Conservation (phyloP, 2,113 vertebrate species). For the Cervus canadensis region DNA sequence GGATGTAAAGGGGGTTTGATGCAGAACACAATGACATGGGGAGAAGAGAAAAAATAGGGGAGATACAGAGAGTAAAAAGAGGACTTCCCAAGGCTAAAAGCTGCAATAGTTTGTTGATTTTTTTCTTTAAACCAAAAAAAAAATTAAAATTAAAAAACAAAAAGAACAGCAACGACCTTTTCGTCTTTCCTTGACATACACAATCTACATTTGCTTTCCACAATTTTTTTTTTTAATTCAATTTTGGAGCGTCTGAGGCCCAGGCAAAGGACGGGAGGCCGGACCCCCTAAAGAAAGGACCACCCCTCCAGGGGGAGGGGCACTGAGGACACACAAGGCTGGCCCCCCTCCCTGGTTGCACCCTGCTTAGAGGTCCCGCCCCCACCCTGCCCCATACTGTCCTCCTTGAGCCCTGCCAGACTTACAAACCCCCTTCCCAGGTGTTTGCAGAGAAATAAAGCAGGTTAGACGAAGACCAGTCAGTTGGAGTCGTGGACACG, state of each 20-base stretch:
- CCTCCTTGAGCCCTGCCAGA: not conserved
- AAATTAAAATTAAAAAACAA: conserved; percentile 73
- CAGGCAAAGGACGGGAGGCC: not conserved
- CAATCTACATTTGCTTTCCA: not conserved
- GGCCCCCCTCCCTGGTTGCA: not conserved
- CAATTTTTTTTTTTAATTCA: not conserved
- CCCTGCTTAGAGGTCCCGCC: not conserved
- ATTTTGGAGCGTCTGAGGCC: conserved; percentile 17
- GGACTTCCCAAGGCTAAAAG: conserved; percentile 99
- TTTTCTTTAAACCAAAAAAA: conserved; percentile 73
- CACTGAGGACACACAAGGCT: not conserved
- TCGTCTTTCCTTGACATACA: not conserved
- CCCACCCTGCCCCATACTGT: not conserved
- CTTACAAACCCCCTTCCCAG: conserved; percentile 19
- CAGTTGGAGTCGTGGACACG: conserved; percentile 53
- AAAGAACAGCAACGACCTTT: conserved; percentile 77
- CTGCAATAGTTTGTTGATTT: conserved; percentile 90
- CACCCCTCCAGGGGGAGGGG: not conserved
- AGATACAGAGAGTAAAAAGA: conserved; percentile 99
- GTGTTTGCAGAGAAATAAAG: conserved; percentile 68
- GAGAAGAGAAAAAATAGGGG: conserved; percentile 99
- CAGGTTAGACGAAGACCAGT: conserved; percentile 73
- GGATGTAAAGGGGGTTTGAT: conserved; percentile 99
- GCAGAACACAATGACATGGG: conserved; percentile 99
- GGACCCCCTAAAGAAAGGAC: not conserved